Base-by-base conservation (phyloP, 30 jellyfish, hydroid and myxozoan species). In the Chironex yamaguchii region DNA sequence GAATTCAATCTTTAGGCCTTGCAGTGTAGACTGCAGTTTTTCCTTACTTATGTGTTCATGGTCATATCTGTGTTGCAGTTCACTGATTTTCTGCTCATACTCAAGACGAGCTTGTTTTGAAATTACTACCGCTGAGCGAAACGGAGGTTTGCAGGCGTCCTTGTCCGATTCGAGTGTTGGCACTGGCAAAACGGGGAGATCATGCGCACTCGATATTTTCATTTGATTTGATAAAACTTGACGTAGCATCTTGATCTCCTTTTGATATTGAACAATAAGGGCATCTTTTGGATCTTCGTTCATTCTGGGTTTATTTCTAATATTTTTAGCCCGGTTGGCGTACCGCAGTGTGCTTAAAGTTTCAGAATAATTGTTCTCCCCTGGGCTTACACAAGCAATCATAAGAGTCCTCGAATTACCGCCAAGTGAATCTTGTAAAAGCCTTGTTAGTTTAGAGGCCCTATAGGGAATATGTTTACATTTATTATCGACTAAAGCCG, bases 381-480 rank as follows among this genome's bases (percentile, higher is more conserved):
- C 98, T 6, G 98, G 98, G 71, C 98, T 93, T 27, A 93, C 82
- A 68, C 98, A 93, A 0, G 98, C 98, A 9, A 93, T 89, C 98
- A 93, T 93, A 36, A 93, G 62, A 11, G 98, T 93, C 25, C 97
- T 85, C 24, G 98, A 88, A 58, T 93, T 93, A 0, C 98, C 98
- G 12, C 98, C 98, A 1, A 93, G 93, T 13, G 98, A 93, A 65
- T 93, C 98, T 77, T 93, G 98, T 29, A 93, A 66, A 1, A 93
- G 91, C 14, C 98, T 82, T 17, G 98, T 93, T 49, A 93, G 86
- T 77, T 93, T 93, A 23, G 98, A 93, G 2, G 98, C 98, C 34
- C 98, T 78, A 78, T 93, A 93, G 0, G 98, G 98, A 12, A 93
- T 93, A 51, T 93, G 98, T 81, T 93, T 93, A 62, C 96, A 76